phyloP scores from a whole-genome alignment of 2,888 invertebrate genomes.

The Tetropium fuscum region DNA sequence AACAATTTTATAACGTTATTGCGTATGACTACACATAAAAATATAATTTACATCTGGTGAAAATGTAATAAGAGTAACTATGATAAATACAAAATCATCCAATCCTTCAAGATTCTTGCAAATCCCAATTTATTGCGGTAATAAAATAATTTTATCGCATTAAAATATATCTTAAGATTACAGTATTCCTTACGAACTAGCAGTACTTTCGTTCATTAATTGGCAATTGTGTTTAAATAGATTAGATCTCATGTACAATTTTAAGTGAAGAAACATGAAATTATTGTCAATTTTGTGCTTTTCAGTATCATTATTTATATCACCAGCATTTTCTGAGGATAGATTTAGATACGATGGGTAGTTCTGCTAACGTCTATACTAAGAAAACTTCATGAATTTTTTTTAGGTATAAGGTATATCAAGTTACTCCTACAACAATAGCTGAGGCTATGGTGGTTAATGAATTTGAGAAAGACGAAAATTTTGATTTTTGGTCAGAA shows the following conservation, averaged over 20 bases:
- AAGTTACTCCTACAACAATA: slow-evolving; percentile 54
- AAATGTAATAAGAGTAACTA: no score
- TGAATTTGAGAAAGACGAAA: slow-evolving; percentile 40
- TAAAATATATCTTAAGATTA: no score
- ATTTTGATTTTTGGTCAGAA: slow-evolving; percentile 50
- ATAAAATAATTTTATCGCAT: no score
- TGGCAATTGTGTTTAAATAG: no score
- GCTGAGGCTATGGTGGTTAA: slow-evolving; percentile 57
- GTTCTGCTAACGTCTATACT: not conserved
- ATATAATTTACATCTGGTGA: no score
- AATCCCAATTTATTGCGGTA: no score
- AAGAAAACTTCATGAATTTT: not conserved
- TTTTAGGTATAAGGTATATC: slow-evolving; percentile 63
- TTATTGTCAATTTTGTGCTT: not conserved
- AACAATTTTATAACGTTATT: no score
- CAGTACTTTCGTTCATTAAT: no score
- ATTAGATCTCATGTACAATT: not conserved
- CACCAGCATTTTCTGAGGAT: not conserved
- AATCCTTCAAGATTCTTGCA: no score
- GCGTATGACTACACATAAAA: no score
- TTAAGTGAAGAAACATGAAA: slow-evolving; percentile 7
- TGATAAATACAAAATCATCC: no score
- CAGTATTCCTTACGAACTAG: no score
- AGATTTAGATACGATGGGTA: slow-evolving; percentile 18
- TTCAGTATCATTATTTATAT: not conserved